These are phyloP conservation scores for Diglossa cyanea DNA, from an alignment of 2,797 vertebrate species.

Conservation along the genomic window DNA sequence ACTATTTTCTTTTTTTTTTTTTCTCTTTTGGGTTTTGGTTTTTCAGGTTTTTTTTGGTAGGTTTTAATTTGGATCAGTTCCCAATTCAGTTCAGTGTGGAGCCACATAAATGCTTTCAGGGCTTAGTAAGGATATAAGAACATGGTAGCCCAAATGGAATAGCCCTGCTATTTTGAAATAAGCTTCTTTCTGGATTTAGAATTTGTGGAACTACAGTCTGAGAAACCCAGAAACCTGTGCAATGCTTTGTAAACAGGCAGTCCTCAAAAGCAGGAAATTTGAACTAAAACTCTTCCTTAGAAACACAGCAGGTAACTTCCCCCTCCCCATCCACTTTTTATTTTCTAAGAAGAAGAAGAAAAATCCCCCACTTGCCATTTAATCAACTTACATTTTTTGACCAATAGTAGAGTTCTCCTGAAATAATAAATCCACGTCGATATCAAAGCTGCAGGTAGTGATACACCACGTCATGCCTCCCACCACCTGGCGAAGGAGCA, in stretches of 20 bases:
- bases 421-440: conserved; percentile 96
- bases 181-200: neutral
- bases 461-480: conserved; percentile 99
- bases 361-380: neutral
- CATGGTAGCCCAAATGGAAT: neutral
- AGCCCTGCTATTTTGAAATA: neutral
- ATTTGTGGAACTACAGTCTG: neutral
- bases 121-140: neutral
- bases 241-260: neutral
- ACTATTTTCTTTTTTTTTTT: neutral
- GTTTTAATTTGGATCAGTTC: conserved; percentile 10
- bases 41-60: neutral
- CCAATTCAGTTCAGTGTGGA: neutral
- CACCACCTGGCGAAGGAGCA: conserved; percentile 83
- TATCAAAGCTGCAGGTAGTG: conserved; percentile 94
- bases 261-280: neutral
- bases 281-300: neutral
- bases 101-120: neutral
- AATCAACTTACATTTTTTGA: conserved; percentile 92
- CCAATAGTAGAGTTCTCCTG: conserved; percentile 98
- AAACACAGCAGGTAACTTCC: neutral
- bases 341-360: neutral
- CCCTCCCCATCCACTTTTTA: rapidly evolving
- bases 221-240: neutral
- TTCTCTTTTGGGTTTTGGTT: too few species aligned